Evolutionary conservation across 2,797 vertebrate species (phyloP), one percentile per base, ranked within the genome.

Genomic region (Phataginus tetradactyla): DNA sequence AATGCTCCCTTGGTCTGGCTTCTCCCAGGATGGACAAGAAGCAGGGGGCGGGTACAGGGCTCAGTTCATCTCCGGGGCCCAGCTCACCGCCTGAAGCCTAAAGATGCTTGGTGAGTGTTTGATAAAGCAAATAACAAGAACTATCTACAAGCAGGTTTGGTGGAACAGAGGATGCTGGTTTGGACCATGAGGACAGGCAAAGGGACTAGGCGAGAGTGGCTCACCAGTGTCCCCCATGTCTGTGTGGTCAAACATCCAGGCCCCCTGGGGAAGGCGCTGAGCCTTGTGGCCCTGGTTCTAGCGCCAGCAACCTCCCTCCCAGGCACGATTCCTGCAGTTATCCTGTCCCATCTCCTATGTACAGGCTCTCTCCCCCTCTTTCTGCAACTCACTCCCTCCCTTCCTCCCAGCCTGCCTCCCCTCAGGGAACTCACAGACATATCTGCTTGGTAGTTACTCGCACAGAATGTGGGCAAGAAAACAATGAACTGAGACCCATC

Each of bases 181-280:
- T 53, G 55, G 55, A 14, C 27, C 57, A 20, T 13, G 29, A 34
- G 39, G 27, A 42, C 9, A 21, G 51, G 37, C 9, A 25, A 32
- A 53, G 11, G 61, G 55, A 57, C 14, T 5, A 37, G 51, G 57
- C 5, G 18, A 32, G 10, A 14, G 55, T 53, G 29, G 42, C 80
- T 0, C 29, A 0, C 4, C 7, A 21, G 29, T 8, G 18, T 14
- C 1, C 4, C 8, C 75, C 1, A 12, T 23, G 21, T 78, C 74
- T 75, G 12, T 55, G 37, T 37, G 83, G n/a, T 69, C 51, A 11
- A 51, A 21, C 34, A 32, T 49, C 49, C 77, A 61, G 23, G 23
- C 53, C 55, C 49, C 10, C 29, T 57, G 37, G 12, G 9, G 42
- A 8, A 53, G 42, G 27, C 9, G 37, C 66, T 10, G 4, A 34